Evolutionary conservation across 1,140 invertebrate species (phyloP), one percentile per base, ranked within the genome.

Genomic region (Scylla paramamosain): DNA sequence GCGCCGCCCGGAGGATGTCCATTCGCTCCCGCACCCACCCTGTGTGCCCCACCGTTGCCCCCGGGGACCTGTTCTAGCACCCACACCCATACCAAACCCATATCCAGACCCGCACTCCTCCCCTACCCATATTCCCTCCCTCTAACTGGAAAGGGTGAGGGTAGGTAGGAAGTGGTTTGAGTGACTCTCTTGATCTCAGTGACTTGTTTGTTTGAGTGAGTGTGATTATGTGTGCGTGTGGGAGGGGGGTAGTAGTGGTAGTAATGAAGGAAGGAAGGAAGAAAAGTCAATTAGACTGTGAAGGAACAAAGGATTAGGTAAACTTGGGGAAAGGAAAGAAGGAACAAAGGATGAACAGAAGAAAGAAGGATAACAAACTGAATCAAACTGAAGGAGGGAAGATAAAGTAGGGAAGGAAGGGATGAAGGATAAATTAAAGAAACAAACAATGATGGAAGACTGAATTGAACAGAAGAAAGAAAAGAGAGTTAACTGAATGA

Each of bases 1-100:
- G 90, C 7, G 48, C 46, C 7, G 83, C 91, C 46, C 91, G 90
- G 6, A 88, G 94, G 28, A 10, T 95, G 28, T 92, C 94, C n/a
- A 29, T 92, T 7, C 94, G 94, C 48, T 48, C 94, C 83, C 91
- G 91, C 48, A 95, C 94, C 29, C 91, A 95, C 91, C 94, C 94
- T 0, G 91, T 95, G 48, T 95, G 89, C 59, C 94, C 91, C 8
- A 67, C 77, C 83, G 12, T 92, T 16, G 29, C 82, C 29, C 90
- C 94, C 20, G 12, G 28, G 12, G 67, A 94, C 88, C 89, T 83
- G 52, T 31, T 91, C 31, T 94, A 94, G 67, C 84, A 0, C 28
- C 92, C 32, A 31, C 83, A 12, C 29, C 29, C 83, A 8, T 25
- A 7, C 59, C 32, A 28, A 16, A 29, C 16, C 32, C 25, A 32